Conservation (phyloP, 2,888 invertebrate genomes). For the Cheilosia urbana region DNA sequence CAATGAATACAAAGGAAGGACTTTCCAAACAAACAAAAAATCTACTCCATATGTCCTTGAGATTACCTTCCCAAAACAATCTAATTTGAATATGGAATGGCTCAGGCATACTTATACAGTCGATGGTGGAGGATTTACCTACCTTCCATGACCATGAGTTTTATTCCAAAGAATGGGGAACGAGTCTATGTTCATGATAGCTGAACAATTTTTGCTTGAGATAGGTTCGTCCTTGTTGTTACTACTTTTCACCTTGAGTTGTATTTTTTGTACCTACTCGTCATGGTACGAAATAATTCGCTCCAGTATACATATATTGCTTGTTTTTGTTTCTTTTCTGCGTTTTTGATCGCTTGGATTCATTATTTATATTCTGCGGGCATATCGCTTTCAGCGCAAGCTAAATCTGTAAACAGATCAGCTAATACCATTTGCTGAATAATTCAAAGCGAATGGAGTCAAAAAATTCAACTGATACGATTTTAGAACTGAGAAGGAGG, state of each 20-base stretch:
- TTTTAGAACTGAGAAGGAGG: not conserved
- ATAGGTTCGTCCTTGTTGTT: not conserved
- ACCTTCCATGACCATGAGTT: constrained; percentile 9
- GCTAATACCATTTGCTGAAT: too few relatives aligned
- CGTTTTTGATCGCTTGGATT: constrained; percentile 17
- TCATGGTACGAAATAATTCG: not conserved
- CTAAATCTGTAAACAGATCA: not conserved
- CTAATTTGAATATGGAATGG: constrained; percentile 34
- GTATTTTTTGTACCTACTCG: not conserved
- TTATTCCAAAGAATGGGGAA: not conserved
- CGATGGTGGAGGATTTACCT: not conserved
- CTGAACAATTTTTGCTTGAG: not conserved
- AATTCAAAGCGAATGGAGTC: constrained; percentile 2
- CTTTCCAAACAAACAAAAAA: not conserved
- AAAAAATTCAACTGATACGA: constrained; percentile 19
- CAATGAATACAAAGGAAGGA: constrained; percentile 17
- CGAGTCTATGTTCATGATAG: not conserved
- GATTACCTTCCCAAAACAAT: constrained; percentile 33
- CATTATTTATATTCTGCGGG: constrained; percentile 37
- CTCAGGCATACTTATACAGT: not conserved
- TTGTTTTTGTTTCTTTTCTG: too few relatives aligned
- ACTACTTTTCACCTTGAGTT: not conserved
- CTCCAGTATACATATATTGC: too few relatives aligned
- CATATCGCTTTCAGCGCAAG: constrained; percentile 2
- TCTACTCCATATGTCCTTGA: constrained; percentile 42